Conservation (phyloP, 2,888 invertebrate species). For the Seladonia tumulorum region DNA sequence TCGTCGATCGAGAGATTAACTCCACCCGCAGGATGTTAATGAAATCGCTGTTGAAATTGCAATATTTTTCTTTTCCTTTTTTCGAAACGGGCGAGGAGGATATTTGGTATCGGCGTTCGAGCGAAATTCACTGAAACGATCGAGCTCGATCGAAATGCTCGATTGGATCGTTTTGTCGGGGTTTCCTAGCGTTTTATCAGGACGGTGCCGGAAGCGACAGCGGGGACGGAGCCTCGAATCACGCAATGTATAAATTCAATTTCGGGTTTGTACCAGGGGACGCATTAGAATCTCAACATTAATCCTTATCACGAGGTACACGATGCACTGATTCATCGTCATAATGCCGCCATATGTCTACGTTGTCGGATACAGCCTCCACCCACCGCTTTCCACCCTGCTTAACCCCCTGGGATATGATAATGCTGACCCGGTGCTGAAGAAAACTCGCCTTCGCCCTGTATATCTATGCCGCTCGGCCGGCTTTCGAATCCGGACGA, state of each 20-base stretch:
- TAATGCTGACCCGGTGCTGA: conserved; percentile 55
- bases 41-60: background rate
- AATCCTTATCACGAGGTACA: conserved; percentile 61
- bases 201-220: background rate
- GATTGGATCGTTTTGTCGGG: background rate
- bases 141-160: background rate
- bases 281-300: conserved; percentile 50
- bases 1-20: background rate
- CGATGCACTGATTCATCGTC: conserved; percentile 67
- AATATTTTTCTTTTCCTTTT: background rate
- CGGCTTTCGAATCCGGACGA: conserved; percentile 38
- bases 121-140: background rate
- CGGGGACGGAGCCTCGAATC: background rate
- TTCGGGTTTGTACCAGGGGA: conserved; percentile 14
- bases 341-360: conserved; percentile 66
- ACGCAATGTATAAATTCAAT: conserved; percentile 36
- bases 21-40: background rate
- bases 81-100: too few species aligned
- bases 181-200: background rate
- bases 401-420: conserved; percentile 62
- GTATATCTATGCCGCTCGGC: conserved; percentile 46
- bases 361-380: conserved; percentile 59
- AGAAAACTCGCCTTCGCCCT: conserved; percentile 49
- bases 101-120: background rate
- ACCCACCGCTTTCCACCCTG: conserved; percentile 52